Conservation (phyloP, 2,888 invertebrate species). For the Cephus nigrinus region DNA sequence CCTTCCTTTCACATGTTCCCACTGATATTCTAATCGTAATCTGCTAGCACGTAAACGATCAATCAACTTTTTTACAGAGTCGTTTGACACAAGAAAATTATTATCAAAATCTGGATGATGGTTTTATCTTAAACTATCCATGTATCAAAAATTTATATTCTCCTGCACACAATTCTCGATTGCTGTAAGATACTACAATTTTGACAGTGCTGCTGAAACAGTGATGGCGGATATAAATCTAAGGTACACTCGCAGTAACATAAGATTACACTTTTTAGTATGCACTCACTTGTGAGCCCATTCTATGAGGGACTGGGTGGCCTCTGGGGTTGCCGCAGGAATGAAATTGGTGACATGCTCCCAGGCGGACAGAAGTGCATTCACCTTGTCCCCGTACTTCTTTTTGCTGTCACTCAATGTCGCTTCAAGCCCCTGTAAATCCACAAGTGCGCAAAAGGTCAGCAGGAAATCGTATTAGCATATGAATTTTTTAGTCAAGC, state of each 20-base stretch:
- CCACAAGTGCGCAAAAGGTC: background rate
- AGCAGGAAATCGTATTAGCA: background rate
- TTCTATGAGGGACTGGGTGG: constrained; percentile 64
- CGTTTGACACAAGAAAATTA: background rate
- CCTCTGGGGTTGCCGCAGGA: constrained; percentile 61
- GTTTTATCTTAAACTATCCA: background rate
- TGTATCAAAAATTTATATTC: background rate
- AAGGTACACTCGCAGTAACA: background rate
- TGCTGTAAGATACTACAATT: background rate
- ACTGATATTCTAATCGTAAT: background rate
- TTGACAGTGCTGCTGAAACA: background rate
- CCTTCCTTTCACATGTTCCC: too few relatives aligned
- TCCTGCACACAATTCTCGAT: background rate
- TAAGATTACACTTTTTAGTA: constrained; percentile 8
- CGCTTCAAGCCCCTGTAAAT: constrained; percentile 65
- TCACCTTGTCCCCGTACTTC: constrained; percentile 67
- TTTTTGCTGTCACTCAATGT: constrained; percentile 66
- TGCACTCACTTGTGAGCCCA: constrained; percentile 64
- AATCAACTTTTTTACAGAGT: background rate
- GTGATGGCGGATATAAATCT: too few relatives aligned
- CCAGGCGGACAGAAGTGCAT: constrained; percentile 67
- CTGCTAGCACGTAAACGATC: background rate
- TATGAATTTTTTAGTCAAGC: background rate
- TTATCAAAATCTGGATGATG: background rate
- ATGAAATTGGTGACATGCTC: constrained; percentile 66